These are phyloP conservation scores for Aurelia sp. DNA, from an alignment of 30 jellyfish, hydroid and myxozoan species.

Conservation along the genomic window DNA sequence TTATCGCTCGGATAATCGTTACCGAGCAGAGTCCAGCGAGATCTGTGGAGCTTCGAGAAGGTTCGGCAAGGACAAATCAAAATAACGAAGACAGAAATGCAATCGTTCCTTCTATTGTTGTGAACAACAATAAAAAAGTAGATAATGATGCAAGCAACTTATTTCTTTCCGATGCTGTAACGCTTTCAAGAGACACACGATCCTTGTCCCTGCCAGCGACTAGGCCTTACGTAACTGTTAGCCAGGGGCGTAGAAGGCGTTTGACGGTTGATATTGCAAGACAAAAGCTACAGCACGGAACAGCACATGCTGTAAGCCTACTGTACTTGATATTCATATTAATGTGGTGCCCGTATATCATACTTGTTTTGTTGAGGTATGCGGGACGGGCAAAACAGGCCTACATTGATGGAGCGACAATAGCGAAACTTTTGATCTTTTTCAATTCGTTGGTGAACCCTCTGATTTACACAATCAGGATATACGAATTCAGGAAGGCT, in stretches of 20 bases:
- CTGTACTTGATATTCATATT: conserved; percentile 39
- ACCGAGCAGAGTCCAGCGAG: background rate
- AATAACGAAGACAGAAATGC: background rate
- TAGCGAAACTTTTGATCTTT: background rate
- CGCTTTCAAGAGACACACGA: background rate
- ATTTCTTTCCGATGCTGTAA: background rate
- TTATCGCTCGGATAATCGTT: background rate
- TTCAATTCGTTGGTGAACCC: conserved; percentile 55
- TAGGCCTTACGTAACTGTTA: background rate
- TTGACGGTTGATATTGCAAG: background rate
- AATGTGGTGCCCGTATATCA: conserved; percentile 53
- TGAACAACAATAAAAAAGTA: background rate
- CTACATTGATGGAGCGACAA: background rate
- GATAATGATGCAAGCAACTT: background rate
- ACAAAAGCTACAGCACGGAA: background rate
- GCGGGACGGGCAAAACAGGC: background rate
- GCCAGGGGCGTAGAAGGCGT: background rate
- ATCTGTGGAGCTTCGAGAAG: too few relatives aligned
- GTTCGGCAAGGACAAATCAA: background rate
- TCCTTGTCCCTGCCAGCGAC: background rate
- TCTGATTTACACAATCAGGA: conserved; percentile 36
- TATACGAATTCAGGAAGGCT: conserved; percentile 38
- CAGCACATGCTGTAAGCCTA: conserved; percentile 29
- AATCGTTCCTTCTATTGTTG: background rate
- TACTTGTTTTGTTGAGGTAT: background rate